A percentile compares a stretch with the other conserved stretches of the same genome.
phyloP scores from a whole-genome alignment of 2,888 invertebrate species.

The Leptopterna dolabrata region DNA sequence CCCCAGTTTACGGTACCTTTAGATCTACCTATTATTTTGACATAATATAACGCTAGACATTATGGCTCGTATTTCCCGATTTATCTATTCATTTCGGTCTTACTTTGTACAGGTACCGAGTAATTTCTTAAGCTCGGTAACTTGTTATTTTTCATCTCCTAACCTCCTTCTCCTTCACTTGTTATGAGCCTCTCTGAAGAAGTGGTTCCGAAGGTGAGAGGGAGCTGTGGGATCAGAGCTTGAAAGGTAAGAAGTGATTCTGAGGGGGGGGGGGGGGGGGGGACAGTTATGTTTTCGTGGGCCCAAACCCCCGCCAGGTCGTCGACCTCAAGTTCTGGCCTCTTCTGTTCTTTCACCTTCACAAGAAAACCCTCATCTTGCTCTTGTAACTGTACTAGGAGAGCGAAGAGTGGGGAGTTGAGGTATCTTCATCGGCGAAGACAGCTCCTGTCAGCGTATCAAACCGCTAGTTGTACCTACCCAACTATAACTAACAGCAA shows the following conservation, averaged over 20 bases:
- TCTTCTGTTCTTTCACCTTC: constrained; percentile 1
- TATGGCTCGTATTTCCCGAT: too few species aligned
- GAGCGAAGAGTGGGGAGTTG: background rate
- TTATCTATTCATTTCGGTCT: too few species aligned
- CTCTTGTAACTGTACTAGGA: background rate
- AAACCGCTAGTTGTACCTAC: background rate
- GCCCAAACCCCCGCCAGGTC: background rate
- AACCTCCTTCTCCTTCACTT: too few species aligned
- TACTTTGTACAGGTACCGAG: too few species aligned
- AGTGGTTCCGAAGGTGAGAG: constrained; percentile 1
- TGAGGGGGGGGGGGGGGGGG: background rate
- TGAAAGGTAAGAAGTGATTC: background rate
- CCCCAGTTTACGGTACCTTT: too few species aligned
- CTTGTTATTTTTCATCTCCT: too few species aligned
- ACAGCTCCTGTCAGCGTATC: background rate
- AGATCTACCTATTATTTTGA: too few species aligned
- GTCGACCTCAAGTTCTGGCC: background rate
- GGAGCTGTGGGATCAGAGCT: background rate
- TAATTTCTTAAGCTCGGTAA: too few species aligned
- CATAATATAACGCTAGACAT: too few species aligned
- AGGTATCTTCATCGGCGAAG: background rate
- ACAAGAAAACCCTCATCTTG: background rate
- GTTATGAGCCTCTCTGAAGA: too few species aligned
- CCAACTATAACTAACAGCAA: too few species aligned
- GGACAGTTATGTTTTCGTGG: constrained; percentile 26